These are phyloP conservation scores for Chionis minor DNA, from an alignment of 2,113 vertebrate species.

Conservation along the genomic window DNA sequence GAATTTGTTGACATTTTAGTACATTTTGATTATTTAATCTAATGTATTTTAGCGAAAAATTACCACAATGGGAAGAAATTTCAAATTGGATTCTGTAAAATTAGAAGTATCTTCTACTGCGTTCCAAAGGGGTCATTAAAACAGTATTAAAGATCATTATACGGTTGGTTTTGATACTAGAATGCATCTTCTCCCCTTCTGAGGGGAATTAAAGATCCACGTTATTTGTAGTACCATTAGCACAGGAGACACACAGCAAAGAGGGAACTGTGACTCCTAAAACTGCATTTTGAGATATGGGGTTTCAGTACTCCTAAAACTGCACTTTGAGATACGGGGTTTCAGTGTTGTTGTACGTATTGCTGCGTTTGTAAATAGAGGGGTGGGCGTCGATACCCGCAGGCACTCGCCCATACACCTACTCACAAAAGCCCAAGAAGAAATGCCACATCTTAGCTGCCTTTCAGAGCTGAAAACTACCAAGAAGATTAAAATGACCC, in stretches of 20 bases:
- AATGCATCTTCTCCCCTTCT: not conserved
- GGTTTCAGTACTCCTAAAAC: not conserved
- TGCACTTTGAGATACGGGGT: not conserved
- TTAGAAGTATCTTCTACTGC: not conserved
- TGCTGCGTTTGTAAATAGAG: accelerated
- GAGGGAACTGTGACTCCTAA: not conserved
- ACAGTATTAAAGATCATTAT: not conserved
- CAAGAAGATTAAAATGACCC: not conserved
- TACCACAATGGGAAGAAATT: not conserved
- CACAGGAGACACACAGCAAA: not conserved
- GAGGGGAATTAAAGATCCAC: not conserved
- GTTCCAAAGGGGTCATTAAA: not conserved
- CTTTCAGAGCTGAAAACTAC: not conserved
- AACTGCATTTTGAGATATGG: not conserved
- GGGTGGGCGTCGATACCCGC: accelerated
- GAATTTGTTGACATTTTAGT: not conserved
- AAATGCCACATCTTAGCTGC: not conserved
- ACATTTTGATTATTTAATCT: not conserved
- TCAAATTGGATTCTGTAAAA: not conserved
- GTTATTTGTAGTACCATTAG: not conserved
- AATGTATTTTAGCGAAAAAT: not conserved
- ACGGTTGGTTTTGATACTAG: not conserved
- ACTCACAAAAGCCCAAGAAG: not conserved
- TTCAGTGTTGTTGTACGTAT: not conserved
- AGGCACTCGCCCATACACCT: accelerated